Evolutionary conservation across 2,888 invertebrate genomes (phyloP), one percentile per base, ranked within the genome.

Genomic region (Nysson spinosus): DNA sequence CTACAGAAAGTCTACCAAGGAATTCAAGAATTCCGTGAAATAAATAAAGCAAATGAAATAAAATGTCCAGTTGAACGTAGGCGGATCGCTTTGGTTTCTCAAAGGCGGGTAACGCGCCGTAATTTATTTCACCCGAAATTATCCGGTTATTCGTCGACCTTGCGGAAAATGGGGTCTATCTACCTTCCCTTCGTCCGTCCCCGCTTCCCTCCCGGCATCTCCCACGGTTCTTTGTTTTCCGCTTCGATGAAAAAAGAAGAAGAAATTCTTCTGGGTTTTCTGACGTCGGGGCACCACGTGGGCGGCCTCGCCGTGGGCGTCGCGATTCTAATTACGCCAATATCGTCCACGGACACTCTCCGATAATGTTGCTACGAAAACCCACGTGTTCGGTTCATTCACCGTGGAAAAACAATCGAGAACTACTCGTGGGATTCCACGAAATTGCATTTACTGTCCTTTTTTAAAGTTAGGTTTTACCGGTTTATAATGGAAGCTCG

Each of bases 81-180:
- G n/a, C n/a, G n/a, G n/a, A n/a, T n/a, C n/a, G n/a, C n/a, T n/a
- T n/a, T n/a, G n/a, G n/a, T n/a, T n/a, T n/a, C n/a, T n/a, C n/a
- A n/a, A n/a, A n/a, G n/a, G n/a, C n/a, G n/a, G n/a, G n/a, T n/a
- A n/a, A 9, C 17, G 28, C 9, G n/a, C 26, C 1, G 22, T 35
- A 17, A 17, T 12, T 35, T 17, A n/a, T 30, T 46, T 20, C 26
- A 12, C 14, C 35, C 54, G 46, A 46, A 47, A 46, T 42, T 46
- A 32, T 44, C 24, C 61, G 43, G 50, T 44, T 24, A 50, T 57
- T 37, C 43, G 49, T 32, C 24, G 43, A 47, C 49, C 61, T 56
- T 37, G 47, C 19, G 49, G 37, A 24, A 56, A 43, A 61, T 34
- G 35, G 46, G 9, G 46, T 11, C 32, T 11, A 54, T 54, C 58